Conservation (phyloP, 1,140 invertebrate species). For the Aphaenogaster ashmeadi region DNA sequence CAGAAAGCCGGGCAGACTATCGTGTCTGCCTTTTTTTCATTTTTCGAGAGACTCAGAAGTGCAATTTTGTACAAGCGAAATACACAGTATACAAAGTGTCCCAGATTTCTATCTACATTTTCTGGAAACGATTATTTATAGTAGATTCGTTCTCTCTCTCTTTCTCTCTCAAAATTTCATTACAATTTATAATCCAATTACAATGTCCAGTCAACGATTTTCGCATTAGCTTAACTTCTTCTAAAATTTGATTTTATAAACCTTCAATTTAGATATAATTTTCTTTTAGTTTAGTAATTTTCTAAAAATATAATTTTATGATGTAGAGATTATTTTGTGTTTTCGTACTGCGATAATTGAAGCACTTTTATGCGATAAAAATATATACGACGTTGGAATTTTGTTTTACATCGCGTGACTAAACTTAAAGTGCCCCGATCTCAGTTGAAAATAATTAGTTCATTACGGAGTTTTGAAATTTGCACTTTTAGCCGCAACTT, state of each 20-base stretch:
- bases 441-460: constrained; percentile 11
- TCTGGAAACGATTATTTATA: neutral
- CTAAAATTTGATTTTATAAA: constrained; percentile 18
- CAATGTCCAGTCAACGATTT: neutral
- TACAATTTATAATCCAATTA: neutral
- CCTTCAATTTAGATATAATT: neutral
- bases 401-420: neutral
- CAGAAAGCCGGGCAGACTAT: neutral
- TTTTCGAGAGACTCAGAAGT: constrained; percentile 27
- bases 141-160: neutral
- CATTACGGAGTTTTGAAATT: neutral
- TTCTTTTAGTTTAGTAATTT: neutral
- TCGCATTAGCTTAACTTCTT: neutral
- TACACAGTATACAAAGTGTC: neutral
- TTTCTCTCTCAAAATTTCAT: neutral
- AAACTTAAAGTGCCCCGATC: neutral
- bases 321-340: neutral
- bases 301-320: neutral
- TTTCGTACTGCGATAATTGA: neutral
- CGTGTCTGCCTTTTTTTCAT: neutral
- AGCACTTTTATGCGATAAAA: neutral
- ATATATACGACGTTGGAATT: neutral
- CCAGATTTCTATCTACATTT: neutral
- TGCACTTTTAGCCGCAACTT: neutral
- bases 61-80: constrained; percentile 6